Evolutionary conservation across 2,888 invertebrate species (phyloP).

Genomic region (Chymomyza caudatula): DNA sequence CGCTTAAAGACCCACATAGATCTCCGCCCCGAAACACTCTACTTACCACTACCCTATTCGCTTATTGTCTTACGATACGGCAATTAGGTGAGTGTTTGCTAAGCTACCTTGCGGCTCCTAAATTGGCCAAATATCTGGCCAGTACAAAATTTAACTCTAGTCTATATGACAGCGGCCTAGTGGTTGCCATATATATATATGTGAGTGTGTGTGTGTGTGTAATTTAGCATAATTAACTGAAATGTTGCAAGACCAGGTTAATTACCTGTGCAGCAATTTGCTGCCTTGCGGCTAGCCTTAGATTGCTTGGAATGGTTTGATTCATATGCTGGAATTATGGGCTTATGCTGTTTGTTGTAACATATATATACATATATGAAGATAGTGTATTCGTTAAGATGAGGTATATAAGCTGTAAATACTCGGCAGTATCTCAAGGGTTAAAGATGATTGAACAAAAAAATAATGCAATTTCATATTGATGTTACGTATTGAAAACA

Average conservation of each 20-base stretch:
- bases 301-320: neutral
- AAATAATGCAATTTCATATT: too few species aligned
- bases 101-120: neutral
- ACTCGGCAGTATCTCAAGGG: too few species aligned
- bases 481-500: too few species aligned
- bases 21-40: neutral
- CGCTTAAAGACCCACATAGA: neutral
- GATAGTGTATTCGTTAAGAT: too few species aligned
- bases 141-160: neutral
- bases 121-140: neutral
- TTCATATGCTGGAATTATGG: too few species aligned
- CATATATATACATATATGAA: too few species aligned
- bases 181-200: neutral
- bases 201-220: constrained; percentile 6
- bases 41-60: neutral
- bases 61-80: neutral
- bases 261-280: constrained; percentile 21
- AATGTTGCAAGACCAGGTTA: constrained; percentile 27
- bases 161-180: neutral
- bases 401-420: too few species aligned
- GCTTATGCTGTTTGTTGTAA: too few species aligned
- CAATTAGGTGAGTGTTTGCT: neutral
- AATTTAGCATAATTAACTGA: constrained; percentile 40
- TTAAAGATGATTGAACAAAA: too few species aligned
- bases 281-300: neutral